phyloP scores from a whole-genome alignment of 2,888 invertebrate genomes.

The Trichogramma evanescens region DNA sequence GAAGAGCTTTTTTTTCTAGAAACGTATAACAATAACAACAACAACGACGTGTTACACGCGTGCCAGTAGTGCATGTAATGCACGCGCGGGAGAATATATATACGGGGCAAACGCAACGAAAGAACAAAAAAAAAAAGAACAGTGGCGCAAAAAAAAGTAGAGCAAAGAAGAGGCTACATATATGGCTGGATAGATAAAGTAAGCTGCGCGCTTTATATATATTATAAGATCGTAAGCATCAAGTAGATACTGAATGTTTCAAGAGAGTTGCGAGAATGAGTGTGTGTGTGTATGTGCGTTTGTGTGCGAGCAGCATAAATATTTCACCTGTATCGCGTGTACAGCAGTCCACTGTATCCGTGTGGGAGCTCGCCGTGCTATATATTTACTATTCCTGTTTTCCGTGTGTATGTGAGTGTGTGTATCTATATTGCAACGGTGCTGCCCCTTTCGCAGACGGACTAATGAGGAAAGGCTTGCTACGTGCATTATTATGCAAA shows the following conservation, averaged over 20 bases:
- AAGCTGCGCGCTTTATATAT: too few relatives aligned
- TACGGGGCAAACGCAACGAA: too few relatives aligned
- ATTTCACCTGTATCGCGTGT: conserved; percentile 13
- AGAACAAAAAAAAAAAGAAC: too few relatives aligned
- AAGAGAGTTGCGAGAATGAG: not conserved
- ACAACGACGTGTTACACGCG: too few relatives aligned
- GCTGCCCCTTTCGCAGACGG: conserved; percentile 5
- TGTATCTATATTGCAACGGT: not conserved
- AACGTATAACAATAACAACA: too few relatives aligned
- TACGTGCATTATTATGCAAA: conserved; percentile 8
- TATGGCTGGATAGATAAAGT: too few relatives aligned
- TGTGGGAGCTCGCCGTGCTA: not conserved
- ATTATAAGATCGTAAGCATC: too few relatives aligned
- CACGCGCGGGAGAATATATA: too few relatives aligned
- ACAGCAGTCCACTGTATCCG: not conserved
- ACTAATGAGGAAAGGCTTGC: conserved; percentile 16
- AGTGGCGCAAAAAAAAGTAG: too few relatives aligned
- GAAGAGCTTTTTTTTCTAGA: too few relatives aligned
- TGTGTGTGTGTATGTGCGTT: not conserved
- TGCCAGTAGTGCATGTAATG: too few relatives aligned
- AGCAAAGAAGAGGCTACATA: too few relatives aligned
- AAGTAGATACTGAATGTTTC: conserved; percentile 3
- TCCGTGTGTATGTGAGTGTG: not conserved
- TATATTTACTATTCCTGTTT: not conserved
- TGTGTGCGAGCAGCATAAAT: conserved; percentile 11